Percentiles rank a stretch among this genome's conserved stretches.
Conservation (phyloP, 1,140 invertebrate genomes). For the Papilio machaon region DNA sequence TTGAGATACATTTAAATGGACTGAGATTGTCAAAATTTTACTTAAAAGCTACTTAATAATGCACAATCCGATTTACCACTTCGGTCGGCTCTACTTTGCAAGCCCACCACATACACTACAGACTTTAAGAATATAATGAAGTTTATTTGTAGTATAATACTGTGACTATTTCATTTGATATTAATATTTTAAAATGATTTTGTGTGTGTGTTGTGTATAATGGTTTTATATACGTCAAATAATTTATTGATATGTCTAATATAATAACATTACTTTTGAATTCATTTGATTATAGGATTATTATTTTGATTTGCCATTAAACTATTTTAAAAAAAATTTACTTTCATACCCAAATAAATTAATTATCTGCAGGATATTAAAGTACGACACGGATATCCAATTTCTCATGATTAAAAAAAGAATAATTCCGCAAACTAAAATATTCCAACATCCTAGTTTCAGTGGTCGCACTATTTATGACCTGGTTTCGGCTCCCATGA, state of each 20-base stretch:
- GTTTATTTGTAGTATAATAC: background rate
- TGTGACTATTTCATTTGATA: background rate
- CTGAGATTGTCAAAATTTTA: slow-evolving; percentile 39
- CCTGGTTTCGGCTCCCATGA: slow-evolving; percentile 64
- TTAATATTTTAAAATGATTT: background rate
- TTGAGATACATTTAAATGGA: slow-evolving; percentile 39
- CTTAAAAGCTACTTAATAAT: slow-evolving; percentile 55
- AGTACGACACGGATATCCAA: background rate
- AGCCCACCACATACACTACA: slow-evolving; percentile 41
- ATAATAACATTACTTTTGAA: background rate
- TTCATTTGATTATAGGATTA: too few relatives aligned
- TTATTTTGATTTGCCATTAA: too few relatives aligned
- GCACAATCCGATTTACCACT: slow-evolving; percentile 57
- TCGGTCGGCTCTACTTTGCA: slow-evolving; percentile 40
- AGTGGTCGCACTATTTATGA: slow-evolving; percentile 60
- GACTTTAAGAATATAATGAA: slow-evolving; percentile 33
- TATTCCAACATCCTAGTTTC: slow-evolving; percentile 41
- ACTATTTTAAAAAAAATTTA: too few relatives aligned
- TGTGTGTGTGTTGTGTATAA: background rate
- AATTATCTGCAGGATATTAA: too few relatives aligned
- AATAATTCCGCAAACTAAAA: background rate
- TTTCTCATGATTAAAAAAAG: background rate
- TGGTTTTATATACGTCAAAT: too few relatives aligned
- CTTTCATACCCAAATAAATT: too few relatives aligned
- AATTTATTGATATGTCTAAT: too few relatives aligned